A percentile compares a stretch with the other conserved stretches of the same genome.
Evolutionary conservation across 2,113 vertebrate species (phyloP).

Genomic region (Monarcha castaneiventris): DNA sequence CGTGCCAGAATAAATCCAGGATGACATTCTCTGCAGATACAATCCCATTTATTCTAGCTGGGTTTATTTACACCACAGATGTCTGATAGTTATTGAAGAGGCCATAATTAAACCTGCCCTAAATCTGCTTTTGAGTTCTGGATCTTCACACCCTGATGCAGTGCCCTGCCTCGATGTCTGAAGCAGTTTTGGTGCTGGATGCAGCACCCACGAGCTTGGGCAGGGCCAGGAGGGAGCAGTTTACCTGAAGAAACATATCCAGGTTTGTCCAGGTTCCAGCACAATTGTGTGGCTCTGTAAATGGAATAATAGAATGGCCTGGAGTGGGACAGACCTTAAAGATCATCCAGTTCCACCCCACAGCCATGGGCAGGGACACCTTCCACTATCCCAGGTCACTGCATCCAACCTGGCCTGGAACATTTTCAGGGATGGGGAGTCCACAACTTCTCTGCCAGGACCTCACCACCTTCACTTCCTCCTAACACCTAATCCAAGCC

Average conservation of each 20-base stretch:
- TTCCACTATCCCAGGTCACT: not conserved
- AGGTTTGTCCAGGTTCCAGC: not conserved
- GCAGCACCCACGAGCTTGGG: fast-evolving
- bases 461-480: not conserved
- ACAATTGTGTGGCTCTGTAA: not conserved
- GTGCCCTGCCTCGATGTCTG: not conserved
- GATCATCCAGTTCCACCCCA: no score
- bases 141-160: not conserved
- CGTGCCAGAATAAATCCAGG: not conserved
- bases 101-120: not conserved
- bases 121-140: not conserved
- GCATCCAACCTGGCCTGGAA: not conserved
- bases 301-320: not conserved
- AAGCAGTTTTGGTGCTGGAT: not conserved
- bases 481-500: not conserved
- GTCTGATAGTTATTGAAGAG: not conserved
- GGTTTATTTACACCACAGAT: not conserved
- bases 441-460: not conserved
- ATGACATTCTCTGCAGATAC: not conserved
- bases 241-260: fast-evolving
- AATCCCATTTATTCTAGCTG: not conserved
- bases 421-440: not conserved
- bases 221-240: not conserved
- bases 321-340: no score
- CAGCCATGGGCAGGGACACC: not conserved